Conservation (phyloP, 2,888 invertebrate species). For the Stenolophus ochropezus region DNA sequence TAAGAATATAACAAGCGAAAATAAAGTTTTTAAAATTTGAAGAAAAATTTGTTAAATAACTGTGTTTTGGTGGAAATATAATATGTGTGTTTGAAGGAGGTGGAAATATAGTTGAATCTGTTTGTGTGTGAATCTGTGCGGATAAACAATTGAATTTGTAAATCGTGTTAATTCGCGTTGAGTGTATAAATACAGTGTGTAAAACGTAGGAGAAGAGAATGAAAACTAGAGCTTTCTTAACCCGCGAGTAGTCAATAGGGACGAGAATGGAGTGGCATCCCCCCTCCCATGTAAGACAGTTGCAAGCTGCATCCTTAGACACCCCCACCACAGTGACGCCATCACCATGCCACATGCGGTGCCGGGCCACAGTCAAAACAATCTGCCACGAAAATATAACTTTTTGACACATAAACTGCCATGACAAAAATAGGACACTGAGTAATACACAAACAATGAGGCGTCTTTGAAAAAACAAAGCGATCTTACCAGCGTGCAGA, state of each 20-base stretch:
- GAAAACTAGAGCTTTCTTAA: not conserved
- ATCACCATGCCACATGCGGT: conserved; percentile 57
- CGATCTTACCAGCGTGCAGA: conserved; percentile 47
- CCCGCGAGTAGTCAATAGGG: not conserved
- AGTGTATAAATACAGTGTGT: no score
- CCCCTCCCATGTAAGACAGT: conserved; percentile 51
- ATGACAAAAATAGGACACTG: conserved; percentile 34
- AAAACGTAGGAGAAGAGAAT: not conserved
- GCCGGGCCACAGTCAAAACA: conserved; percentile 55
- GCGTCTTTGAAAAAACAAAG: conserved; percentile 1
- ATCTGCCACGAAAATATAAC: conserved; percentile 41
- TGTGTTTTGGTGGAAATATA: no score
- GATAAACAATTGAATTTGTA: no score
- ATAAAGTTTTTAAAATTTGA: no score
- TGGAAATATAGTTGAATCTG: no score
- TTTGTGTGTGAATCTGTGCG: no score
- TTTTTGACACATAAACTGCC: conserved; percentile 39
- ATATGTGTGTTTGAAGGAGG: no score
- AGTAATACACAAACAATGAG: conserved; percentile 1
- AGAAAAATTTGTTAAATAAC: no score
- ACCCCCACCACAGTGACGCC: conserved; percentile 11
- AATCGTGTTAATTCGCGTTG: no score
- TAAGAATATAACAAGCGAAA: no score
- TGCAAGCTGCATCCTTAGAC: conserved; percentile 59
- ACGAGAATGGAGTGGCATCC: conserved; percentile 36